A percentile compares a stretch with the other conserved stretches of the same genome.
Evolutionary conservation across 2,797 vertebrate genomes (phyloP).

Genomic region (Tangara arthus): DNA sequence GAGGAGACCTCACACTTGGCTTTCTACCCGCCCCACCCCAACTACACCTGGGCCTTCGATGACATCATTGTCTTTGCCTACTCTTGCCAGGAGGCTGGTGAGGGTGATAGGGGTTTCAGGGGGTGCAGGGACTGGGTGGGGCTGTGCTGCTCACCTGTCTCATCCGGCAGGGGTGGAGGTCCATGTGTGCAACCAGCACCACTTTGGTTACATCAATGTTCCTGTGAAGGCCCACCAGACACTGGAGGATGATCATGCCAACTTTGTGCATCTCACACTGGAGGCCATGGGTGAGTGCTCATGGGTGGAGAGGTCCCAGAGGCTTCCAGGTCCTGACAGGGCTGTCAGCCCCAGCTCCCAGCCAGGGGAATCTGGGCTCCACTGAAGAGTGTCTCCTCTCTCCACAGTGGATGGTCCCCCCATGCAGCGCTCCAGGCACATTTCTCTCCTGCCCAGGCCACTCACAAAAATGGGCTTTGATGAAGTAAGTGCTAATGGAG

Average conservation of each 20-base stretch:
- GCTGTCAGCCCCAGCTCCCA: not conserved
- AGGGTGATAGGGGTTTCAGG: not conserved
- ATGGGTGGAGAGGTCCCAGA: rapidly evolving
- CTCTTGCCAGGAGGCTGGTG: slow-evolving; percentile 88
- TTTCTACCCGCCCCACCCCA: slow-evolving; percentile 89
- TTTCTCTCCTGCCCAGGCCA: slow-evolving; percentile 80
- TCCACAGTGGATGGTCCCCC: slow-evolving; percentile 88
- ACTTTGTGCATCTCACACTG: slow-evolving; percentile 89
- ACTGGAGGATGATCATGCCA: slow-evolving; percentile 86
- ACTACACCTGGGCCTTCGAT: slow-evolving; percentile 94
- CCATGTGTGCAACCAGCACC: slow-evolving; percentile 89
- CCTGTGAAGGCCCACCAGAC: slow-evolving; percentile 87
- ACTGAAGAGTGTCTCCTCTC: not conserved
- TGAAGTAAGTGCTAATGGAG: slow-evolving; percentile 77
- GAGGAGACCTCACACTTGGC: slow-evolving; percentile 81
- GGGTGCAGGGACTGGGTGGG: not conserved
- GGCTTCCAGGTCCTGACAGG: not conserved
- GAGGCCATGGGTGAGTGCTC: slow-evolving; percentile 86
- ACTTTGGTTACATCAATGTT: slow-evolving; percentile 91
- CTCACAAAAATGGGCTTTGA: slow-evolving; percentile 92
- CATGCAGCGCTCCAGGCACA: slow-evolving; percentile 83
- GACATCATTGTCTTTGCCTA: slow-evolving; percentile 97
- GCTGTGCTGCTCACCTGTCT: not conserved
- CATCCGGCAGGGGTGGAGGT: slow-evolving; percentile 78
- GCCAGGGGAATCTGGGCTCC: not conserved